Evolutionary conservation across 2,888 invertebrate genomes (phyloP).

Genomic region (Shargacucullia verbasci): DNA sequence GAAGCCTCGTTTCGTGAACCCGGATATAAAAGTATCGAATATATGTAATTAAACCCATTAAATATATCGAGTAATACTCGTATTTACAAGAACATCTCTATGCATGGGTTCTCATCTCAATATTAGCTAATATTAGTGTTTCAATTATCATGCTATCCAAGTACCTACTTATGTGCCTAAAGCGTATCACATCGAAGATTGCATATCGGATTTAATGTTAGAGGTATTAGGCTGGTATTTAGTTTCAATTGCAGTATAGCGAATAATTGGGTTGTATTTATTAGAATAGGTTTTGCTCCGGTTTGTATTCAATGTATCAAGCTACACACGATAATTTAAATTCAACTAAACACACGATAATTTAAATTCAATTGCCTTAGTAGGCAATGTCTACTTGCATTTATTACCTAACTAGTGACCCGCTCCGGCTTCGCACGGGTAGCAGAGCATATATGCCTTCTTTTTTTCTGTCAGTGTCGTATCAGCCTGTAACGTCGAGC

Average conservation of each 20-base stretch:
- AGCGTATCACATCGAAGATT: constrained; percentile 36
- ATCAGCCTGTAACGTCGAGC: too few species aligned
- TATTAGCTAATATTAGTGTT: constrained; percentile 38
- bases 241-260: constrained; percentile 25
- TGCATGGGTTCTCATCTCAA: constrained; percentile 8
- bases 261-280: constrained; percentile 4
- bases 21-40: constrained; percentile 3
- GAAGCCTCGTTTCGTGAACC: too few species aligned
- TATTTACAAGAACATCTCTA: not conserved
- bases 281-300: not conserved
- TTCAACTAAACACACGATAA: constrained; percentile 3
- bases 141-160: constrained; percentile 38
- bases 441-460: too few species aligned
- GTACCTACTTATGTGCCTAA: constrained; percentile 25
- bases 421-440: too few species aligned
- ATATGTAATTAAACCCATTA: too few species aligned
- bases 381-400: too few species aligned
- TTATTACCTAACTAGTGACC: too few species aligned
- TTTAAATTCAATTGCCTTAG: constrained; percentile 2
- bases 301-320: too few species aligned
- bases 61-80: not conserved
- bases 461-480: too few species aligned
- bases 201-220: constrained; percentile 23
- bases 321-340: not conserved
- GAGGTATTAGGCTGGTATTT: constrained; percentile 16